These are phyloP conservation scores for Stigmatopora argus DNA, from an alignment of 2,113 vertebrate species.

Conservation along the genomic window DNA sequence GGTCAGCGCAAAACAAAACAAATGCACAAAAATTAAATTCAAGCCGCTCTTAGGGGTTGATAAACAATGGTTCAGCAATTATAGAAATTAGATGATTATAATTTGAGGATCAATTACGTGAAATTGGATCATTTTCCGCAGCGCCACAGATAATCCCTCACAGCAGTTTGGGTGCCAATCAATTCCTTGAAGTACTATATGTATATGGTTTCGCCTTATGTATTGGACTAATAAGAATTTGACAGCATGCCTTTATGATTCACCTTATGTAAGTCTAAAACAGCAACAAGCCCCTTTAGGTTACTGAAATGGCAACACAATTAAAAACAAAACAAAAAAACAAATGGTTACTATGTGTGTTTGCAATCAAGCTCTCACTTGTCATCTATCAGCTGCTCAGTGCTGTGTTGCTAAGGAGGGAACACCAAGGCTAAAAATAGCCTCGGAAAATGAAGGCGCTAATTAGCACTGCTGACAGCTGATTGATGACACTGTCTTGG, in stretches of 20 bases:
- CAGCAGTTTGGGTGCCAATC: neutral
- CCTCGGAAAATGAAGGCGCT: slow-evolving; percentile 27
- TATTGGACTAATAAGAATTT: neutral
- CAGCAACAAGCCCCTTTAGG: neutral
- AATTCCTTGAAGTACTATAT: too few relatives aligned
- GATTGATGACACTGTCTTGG: slow-evolving; percentile 21
- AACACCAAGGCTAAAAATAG: slow-evolving; percentile 42
- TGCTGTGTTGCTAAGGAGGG: slow-evolving; percentile 20
- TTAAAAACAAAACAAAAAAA: slow-evolving; percentile 2
- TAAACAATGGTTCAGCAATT: neutral
- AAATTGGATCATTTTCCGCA: neutral
- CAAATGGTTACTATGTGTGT: neutral
- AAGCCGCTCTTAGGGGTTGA: neutral
- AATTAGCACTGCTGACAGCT: slow-evolving; percentile 49
- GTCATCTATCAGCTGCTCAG: slow-evolving; percentile 34
- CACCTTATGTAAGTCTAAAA: neutral
- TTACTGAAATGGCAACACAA: neutral
- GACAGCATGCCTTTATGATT: neutral
- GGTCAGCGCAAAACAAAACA: too few relatives aligned
- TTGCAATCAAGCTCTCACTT: neutral
- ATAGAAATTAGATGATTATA: neutral
- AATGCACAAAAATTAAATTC: too few relatives aligned
- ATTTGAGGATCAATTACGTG: neutral
- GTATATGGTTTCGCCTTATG: neutral
- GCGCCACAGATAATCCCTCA: neutral